These are phyloP conservation scores for Fulmarus glacialis DNA, from an alignment of 2,113 vertebrate genomes.

Conservation along the genomic window DNA sequence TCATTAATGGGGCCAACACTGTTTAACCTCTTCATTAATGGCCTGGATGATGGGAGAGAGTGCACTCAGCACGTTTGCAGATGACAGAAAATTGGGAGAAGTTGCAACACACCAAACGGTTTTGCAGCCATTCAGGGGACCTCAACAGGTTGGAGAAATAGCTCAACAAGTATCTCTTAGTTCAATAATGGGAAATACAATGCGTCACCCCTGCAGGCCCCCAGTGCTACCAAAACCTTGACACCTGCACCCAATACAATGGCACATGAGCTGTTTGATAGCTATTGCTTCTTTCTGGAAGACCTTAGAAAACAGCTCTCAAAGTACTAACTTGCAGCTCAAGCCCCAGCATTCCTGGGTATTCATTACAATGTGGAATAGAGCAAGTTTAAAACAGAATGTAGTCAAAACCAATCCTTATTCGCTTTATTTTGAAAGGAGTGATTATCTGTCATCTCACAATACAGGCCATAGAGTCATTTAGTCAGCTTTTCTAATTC, in stretches of 20 bases:
- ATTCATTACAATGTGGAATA: neutral
- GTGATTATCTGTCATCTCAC: neutral
- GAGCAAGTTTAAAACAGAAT: neutral
- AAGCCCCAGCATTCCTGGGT: neutral
- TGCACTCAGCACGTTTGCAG: fast-evolving
- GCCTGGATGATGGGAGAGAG: fast-evolving
- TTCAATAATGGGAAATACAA: neutral
- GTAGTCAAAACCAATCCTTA: neutral
- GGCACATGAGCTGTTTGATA: neutral
- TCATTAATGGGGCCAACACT: fast-evolving
- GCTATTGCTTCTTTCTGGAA: neutral
- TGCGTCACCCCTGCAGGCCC: fast-evolving
- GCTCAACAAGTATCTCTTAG: neutral
- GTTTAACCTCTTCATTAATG: neutral
- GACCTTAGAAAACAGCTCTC: neutral
- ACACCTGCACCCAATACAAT: neutral
- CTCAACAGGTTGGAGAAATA: neutral
- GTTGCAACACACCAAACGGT: neutral
- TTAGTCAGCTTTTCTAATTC: neutral
- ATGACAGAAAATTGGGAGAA: neutral
- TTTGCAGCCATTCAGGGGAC: neutral
- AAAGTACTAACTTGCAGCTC: neutral
- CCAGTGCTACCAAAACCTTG: fast-evolving
- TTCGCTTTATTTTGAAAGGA: neutral
- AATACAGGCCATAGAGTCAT: neutral